These are phyloP conservation scores for Mormoops blainvillei DNA, from an alignment of 2,113 vertebrate species.

Conservation along the genomic window DNA sequence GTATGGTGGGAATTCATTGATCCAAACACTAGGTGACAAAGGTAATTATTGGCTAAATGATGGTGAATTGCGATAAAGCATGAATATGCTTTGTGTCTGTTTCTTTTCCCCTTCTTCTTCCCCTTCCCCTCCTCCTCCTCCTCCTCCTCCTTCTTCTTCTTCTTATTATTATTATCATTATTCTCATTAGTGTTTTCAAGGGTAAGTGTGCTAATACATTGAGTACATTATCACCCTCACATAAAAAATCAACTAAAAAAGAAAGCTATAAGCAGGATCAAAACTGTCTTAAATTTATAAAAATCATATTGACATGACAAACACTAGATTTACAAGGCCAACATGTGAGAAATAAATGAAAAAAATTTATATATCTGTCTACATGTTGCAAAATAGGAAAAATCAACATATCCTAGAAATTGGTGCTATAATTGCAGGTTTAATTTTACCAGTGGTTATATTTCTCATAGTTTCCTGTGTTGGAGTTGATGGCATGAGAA, in stretches of 20 bases:
- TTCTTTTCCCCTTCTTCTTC: background rate
- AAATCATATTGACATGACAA: background rate
- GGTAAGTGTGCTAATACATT: background rate
- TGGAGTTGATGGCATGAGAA: slow-evolving; percentile 71
- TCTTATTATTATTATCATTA: no score
- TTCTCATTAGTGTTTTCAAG: background rate
- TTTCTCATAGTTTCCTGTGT: slow-evolving; percentile 74
- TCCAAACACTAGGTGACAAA: background rate
- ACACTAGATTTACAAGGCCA: background rate
- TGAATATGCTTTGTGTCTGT: background rate
- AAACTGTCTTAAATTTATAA: background rate
- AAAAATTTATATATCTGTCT: slow-evolving; percentile 51
- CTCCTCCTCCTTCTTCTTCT: background rate
- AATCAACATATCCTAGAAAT: slow-evolving; percentile 73
- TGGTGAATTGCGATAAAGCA: background rate
- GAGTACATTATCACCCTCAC: background rate
- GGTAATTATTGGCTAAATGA: background rate
- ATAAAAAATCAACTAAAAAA: background rate
- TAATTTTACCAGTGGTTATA: slow-evolving; percentile 67
- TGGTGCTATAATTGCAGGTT: slow-evolving; percentile 66
- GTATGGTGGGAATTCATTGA: background rate
- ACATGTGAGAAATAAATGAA: slow-evolving; percentile 21
- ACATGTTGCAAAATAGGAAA: slow-evolving; percentile 67
- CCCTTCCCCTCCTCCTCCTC: background rate
- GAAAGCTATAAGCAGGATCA: background rate